These are phyloP conservation scores for Neoitamus cyanurus DNA, from an alignment of 2,888 invertebrate species.

Conservation along the genomic window DNA sequence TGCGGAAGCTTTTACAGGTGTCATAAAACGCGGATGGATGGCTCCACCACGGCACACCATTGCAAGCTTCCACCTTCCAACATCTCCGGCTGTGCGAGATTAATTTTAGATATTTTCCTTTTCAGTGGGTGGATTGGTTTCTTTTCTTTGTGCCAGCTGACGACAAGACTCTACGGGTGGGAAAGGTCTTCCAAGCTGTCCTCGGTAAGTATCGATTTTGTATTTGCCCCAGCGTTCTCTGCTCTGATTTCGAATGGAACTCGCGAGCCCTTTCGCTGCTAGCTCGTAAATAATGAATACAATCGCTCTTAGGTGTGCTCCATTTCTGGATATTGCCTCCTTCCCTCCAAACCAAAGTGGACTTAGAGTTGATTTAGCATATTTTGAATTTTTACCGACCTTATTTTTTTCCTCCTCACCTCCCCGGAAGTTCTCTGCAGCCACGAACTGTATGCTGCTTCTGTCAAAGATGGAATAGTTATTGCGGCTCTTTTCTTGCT, in stretches of 20 bases:
- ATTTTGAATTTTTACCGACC: not conserved
- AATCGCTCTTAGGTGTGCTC: not conserved
- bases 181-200: not conserved
- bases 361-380: not conserved
- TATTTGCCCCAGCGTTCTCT: not conserved
- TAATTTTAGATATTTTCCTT: conserved; percentile 33
- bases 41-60: not conserved
- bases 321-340: not conserved
- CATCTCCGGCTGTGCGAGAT: not conserved
- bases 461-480: not conserved
- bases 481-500: too few species aligned
- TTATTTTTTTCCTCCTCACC: not conserved
- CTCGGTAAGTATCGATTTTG: conserved; percentile 16
- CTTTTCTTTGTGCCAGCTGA: conserved; percentile 28
- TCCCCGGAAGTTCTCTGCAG: not conserved
- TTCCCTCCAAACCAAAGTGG: not conserved
- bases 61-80: too few species aligned
- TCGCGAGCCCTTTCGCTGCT: not conserved
- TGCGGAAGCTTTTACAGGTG: conserved; percentile 34
- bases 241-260: not conserved
- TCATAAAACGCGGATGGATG: conserved; percentile 2
- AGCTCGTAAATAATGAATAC: not conserved
- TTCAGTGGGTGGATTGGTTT: conserved; percentile 30
- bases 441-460: not conserved
- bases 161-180: not conserved